Percentiles rank a stretch among this genome's conserved stretches.
phyloP scores from a whole-genome alignment of 2,113 vertebrate genomes.

The Climacteris rufus region DNA sequence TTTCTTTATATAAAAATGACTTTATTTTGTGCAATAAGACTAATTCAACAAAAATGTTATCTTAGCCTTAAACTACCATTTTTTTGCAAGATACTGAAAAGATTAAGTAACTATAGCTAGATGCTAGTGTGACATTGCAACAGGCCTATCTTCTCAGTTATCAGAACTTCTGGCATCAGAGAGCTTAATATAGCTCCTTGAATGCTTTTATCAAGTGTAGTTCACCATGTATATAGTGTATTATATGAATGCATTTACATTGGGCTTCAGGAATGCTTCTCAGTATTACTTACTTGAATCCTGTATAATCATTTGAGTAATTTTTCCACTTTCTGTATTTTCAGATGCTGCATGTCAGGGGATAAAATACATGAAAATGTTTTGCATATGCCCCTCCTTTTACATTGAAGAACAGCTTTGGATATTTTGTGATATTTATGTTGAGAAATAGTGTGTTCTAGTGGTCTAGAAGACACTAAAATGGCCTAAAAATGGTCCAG shows the following conservation, averaged over 20 bases:
- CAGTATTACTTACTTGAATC: background rate
- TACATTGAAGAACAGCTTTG: background rate
- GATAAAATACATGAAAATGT: background rate
- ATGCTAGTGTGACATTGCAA: background rate
- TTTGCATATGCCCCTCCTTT: background rate
- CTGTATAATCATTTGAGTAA: accelerated
- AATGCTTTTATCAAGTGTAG: background rate
- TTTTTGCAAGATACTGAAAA: background rate
- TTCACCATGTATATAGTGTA: background rate
- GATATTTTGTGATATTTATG: background rate
- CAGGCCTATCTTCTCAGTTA: background rate
- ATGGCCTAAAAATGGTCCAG: background rate
- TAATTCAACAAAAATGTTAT: background rate
- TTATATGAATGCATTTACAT: background rate
- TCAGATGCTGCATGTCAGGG: background rate
- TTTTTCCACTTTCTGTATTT: background rate
- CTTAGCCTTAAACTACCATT: background rate
- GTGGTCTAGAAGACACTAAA: background rate
- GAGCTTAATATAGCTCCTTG: background rate
- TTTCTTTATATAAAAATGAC: background rate
- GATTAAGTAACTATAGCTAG: background rate
- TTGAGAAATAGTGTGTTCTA: background rate
- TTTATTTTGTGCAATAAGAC: background rate
- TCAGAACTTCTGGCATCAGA: background rate
- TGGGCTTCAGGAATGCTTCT: background rate